Evolutionary conservation across 2,113 vertebrate species (phyloP), one percentile per base, ranked within the genome.

Genomic region (Clupea harengus): DNA sequence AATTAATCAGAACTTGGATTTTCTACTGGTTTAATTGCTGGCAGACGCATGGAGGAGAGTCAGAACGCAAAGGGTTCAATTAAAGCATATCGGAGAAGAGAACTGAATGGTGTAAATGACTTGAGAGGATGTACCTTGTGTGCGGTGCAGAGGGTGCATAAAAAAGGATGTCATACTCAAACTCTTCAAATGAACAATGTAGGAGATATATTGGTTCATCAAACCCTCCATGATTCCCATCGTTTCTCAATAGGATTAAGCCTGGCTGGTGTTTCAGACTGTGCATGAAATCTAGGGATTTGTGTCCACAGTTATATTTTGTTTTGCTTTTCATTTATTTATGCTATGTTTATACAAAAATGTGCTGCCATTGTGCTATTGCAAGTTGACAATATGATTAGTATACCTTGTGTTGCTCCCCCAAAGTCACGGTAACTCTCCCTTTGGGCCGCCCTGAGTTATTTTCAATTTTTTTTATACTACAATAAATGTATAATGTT

Each of bases 1-100:
- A 84, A 82, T 84, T 52, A 67, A 81, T 49, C 80, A 82, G 54
- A 39, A 67, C 52, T 45, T 28, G 52, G 72, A 44, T 7, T 18
- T 84, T 80, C 81, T 52, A 8, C 25, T n/a, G 72, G 72, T 32
- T 78, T 84, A 10, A 52, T 64, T 78, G 84, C 83, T 72, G 72
- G 72, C 25, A 78, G 11, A 39, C 11, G 72, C 25, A 32, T 39
- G 72, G 10, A 15, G 32, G 72, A 4, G 25, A 39, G 54, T 2
- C 72, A 13, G 72, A 78, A 32, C 39, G 72, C 9, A 78, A 78
- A 32, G 72, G 28, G 9, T 39, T 28, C 72, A 78, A 78, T 78
- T 32, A 78, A 32, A 17, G 72, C 6, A 32, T 5, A 78, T 32
- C 13, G 15, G 28, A 39, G 72, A 78, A 1, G 28, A 78, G 11